Evolutionary conservation across 2,888 invertebrate species (phyloP), one percentile per base, ranked within the genome.

Genomic region (Metellina segmentata): DNA sequence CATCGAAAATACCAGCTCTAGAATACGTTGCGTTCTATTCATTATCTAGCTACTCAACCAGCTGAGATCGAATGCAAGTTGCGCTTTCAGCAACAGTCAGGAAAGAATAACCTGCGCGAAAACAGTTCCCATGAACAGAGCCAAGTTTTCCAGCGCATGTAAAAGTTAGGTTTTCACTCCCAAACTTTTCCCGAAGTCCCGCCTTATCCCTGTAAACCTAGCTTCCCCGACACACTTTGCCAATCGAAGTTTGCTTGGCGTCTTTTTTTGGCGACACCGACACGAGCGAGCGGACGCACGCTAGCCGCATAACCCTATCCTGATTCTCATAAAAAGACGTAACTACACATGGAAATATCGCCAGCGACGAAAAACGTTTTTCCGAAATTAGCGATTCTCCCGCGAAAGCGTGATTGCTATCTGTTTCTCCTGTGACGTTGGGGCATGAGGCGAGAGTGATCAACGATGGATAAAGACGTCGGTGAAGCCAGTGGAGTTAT

Each of bases 221-320:
- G 49, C 70, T 51, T 75, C 81, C 74, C 53, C 49, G 72, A n/a
- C 9, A 48, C 61, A 79, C 52, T 7, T 52, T 61, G 82, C 86
- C 75, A 74, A 83, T 87, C 78, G 85, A 85, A 90, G 86, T 75
- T 86, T 86, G 53, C 77, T 91, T 91, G 91, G 91, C 91, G 91
- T 71, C 19, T 77, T 82, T 81, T 71, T 81, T 91, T 91, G 90
- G 85, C 90, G 90, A 85, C 90, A 48, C 78, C 16, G 74, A 48
- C 83, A 83, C 34, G 53, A 20, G 61, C 82, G 53, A 83, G 49
- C 72, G 51, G 52, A 20, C 52, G 53, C 89, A 89, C 82, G 89
- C 82, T 61, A 83, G 49, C 61, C 48, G n/a, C 82, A 53, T 77
- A 83, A 83, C 85, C 75, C 85, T 90, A 77, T 78, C 82, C 13